Percentiles rank a stretch among this genome's conserved stretches.
phyloP scores from a whole-genome alignment of 1,140 invertebrate genomes.

The Drosophila athabasca region DNA sequence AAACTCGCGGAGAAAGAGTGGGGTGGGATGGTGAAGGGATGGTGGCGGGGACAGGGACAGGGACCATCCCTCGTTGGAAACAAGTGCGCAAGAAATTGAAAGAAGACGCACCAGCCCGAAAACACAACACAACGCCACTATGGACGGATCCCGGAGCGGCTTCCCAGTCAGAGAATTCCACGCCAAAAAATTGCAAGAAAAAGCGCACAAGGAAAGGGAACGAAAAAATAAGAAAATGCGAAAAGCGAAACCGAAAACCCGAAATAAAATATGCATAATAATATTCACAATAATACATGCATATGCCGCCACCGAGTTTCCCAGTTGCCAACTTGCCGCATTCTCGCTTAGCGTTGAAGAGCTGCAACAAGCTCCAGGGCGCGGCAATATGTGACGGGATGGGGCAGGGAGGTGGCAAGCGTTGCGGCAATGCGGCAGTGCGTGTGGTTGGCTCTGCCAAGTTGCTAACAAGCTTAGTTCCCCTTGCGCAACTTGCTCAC shows the following conservation, averaged over 20 bases:
- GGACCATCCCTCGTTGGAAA: constrained; percentile 5
- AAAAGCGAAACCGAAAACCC: constrained; percentile 26
- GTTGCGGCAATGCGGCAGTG: constrained; percentile 35
- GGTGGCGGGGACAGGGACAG: constrained; percentile 7
- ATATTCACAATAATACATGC: constrained; percentile 73
- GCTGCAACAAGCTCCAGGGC: constrained; percentile 3
- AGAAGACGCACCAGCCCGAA: constrained; percentile 65
- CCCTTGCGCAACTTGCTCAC: constrained; percentile 58
- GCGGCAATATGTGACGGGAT: no score
- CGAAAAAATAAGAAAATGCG: constrained; percentile 13
- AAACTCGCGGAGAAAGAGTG: constrained; percentile 7
- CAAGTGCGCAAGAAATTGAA: constrained; percentile 56
- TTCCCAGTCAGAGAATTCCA: constrained; percentile 8
- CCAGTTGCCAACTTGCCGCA: constrained; percentile 36
- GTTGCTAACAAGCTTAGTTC: constrained; percentile 79
- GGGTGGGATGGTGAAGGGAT: no score
- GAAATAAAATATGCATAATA: constrained; percentile 78
- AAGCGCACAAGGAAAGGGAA: constrained; percentile 5
- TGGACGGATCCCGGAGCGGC: constrained; percentile 1
- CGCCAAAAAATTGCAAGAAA: constrained; percentile 53
- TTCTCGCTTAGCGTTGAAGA: neutral
- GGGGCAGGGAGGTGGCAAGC: neutral
- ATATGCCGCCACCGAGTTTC: constrained; percentile 22
- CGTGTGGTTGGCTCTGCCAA: constrained; percentile 64
- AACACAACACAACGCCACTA: constrained; percentile 49